phyloP scores from a whole-genome alignment of 2,888 invertebrate species.

The Noctua fimbriata region DNA sequence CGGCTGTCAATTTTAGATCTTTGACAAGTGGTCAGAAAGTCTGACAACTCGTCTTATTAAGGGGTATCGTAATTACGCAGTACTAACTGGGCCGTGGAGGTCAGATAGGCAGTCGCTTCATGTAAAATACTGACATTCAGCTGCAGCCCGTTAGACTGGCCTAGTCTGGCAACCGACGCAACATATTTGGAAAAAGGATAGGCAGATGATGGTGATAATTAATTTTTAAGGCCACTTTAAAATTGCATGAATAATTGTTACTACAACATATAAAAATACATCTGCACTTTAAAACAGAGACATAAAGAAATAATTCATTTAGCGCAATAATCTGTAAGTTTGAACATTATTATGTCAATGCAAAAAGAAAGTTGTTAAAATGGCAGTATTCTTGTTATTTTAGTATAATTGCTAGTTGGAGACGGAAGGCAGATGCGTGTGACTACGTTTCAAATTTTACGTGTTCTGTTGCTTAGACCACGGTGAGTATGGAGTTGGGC shows the following conservation, averaged over 20 bases:
- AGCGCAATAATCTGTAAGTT: constrained; percentile 26
- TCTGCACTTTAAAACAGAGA: constrained; percentile 34
- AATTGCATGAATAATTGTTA: background rate
- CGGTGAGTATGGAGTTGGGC: constrained; percentile 65
- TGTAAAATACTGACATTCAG: background rate
- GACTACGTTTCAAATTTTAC: constrained; percentile 84
- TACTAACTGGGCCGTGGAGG: background rate
- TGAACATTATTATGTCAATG: constrained; percentile 44
- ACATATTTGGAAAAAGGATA: background rate
- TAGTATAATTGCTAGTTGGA: constrained; percentile 83
- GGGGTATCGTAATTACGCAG: background rate
- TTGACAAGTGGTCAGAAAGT: background rate
- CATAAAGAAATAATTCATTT: constrained; percentile 45
- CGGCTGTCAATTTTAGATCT: background rate
- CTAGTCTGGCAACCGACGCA: no score
- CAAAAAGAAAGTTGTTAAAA: constrained; percentile 81
- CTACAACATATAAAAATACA: constrained; percentile 2
- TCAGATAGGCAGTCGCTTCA: background rate
- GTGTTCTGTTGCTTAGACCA: constrained; percentile 72
- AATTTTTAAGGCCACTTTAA: background rate
- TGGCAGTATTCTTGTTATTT: constrained; percentile 81
- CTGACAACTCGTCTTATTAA: background rate
- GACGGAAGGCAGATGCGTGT: constrained; percentile 88
- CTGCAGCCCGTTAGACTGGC: background rate
- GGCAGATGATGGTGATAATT: background rate